Base-by-base conservation (phyloP, 2,888 invertebrate species). In the Anaspis maculata region DNA sequence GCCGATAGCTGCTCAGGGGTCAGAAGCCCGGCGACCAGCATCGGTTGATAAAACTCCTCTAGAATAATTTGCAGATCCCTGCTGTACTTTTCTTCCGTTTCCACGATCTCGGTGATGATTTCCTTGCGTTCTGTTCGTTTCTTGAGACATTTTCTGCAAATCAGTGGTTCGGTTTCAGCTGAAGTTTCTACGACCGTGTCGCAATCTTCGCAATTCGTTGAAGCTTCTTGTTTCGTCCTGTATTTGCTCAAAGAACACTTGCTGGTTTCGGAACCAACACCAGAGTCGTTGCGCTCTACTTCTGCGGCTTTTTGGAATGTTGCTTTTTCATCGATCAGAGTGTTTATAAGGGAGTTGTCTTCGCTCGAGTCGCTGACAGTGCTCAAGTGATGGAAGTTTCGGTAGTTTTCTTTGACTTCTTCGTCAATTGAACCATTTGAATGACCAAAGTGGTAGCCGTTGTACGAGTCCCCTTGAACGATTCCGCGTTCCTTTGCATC, bases 11-110 rank as follows among this genome's bases (percentile, higher is more conserved):
- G 94, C 53, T 94, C 92, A 47, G 83, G 82, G n/a, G 81, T 89
- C 15, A 94, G 70, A 32, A 94, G 71, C 30, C 92, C 92, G 34
- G 92, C 92, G 21, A 90, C 86, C 51, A 90, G 70, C 86, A 95
- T 92, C 0, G 94, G 94, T 55, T 85, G 82, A 61, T 88, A 87
- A 62, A 91, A 90, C 64, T 91, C 94, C 62, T 94, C 92, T 50
- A 90, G 71, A 49, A 95, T 85, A 35, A 95, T 92, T 60, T 86
- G 83, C 51, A 95, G 70, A 64, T 95, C 95, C 32, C 92, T 74
- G 12, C 92, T 91, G 59, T 95, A 95, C 57, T 92, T 95, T 58
- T 91, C 83, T 67, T 95, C 95, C 2, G 95, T 95, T 67, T 95
- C 94, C 3, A 92, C 87, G 41, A 95, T 90, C 71, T 95, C 95